These are phyloP conservation scores for Strigamia transsilvanica DNA, from an alignment of 2,888 invertebrate species.

Conservation along the genomic window DNA sequence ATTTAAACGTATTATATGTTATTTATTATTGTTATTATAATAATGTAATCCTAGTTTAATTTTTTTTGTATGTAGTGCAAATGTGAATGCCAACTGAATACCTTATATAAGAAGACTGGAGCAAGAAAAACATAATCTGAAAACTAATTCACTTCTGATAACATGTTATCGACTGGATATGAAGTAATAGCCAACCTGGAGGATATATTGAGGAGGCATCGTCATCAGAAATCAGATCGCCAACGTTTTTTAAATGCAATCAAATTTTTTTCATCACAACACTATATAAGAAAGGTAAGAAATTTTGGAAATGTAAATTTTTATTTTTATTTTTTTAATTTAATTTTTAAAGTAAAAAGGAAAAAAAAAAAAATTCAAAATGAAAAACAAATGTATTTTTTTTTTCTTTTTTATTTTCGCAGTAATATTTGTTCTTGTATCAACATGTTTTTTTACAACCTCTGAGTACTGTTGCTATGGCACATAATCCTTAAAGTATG, in stretches of 20 bases:
- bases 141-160: constrained; percentile 31
- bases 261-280: neutral
- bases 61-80: neutral
- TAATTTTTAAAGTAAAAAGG: no score
- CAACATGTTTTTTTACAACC: constrained; percentile 25
- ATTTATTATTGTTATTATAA: no score
- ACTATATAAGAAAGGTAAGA: neutral
- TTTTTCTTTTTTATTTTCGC: neutral
- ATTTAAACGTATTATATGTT: no score
- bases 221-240: constrained; percentile 17
- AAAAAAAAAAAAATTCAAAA: neutral
- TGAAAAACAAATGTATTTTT: neutral
- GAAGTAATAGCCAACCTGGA: constrained; percentile 13
- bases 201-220: neutral
- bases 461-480: constrained; percentile 12
- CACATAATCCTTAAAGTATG: constrained; percentile 44
- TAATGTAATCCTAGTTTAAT: no score
- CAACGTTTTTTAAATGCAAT: neutral
- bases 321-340: no score
- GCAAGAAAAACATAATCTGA: neutral
- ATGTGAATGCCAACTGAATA: neutral
- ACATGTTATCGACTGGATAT: constrained; percentile 18
- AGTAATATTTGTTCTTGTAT: neutral
- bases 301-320: no score
- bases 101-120: neutral